A percentile compares a stretch with the other conserved stretches of the same genome.
These are phyloP conservation scores for Tachysurus vachellii DNA, from an alignment of 2,113 vertebrate genomes.

Conservation along the genomic window DNA sequence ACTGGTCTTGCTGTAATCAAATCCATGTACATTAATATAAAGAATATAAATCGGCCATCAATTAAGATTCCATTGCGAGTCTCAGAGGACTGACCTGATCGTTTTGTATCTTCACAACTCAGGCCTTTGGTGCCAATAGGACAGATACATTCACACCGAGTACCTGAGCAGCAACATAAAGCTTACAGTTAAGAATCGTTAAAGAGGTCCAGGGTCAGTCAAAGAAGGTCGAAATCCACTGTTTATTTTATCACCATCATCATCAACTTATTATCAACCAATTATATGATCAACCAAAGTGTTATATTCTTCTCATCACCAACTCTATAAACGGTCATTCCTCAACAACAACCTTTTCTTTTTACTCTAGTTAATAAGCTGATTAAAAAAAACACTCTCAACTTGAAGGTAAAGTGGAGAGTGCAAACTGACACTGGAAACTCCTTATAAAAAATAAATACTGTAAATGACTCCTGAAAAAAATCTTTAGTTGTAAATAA, in stretches of 20 bases:
- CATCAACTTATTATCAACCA: too few species aligned
- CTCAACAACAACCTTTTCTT: neutral
- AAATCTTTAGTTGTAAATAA: neutral
- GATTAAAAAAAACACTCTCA: too few species aligned
- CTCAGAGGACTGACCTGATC: conserved; percentile 19
- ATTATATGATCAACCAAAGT: neutral
- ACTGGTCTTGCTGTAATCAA: conserved; percentile 69
- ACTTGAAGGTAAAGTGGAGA: neutral
- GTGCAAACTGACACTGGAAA: neutral
- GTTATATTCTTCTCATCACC: too few species aligned
- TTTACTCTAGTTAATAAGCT: neutral
- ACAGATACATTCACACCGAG: conserved; percentile 85
- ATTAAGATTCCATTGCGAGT: neutral
- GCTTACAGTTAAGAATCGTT: neutral
- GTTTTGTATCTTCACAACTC: conserved; percentile 76
- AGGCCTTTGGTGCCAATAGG: conserved; percentile 76
- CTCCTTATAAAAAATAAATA: neutral
- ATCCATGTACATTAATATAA: neutral
- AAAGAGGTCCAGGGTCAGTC: neutral
- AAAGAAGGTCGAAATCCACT: neutral
- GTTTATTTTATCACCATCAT: neutral
- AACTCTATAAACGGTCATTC: too few species aligned
- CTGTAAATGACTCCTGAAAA: neutral
- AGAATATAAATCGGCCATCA: too few species aligned
- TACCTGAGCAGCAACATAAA: conserved; percentile 65